Evolutionary conservation across 2,113 vertebrate genomes (phyloP), one percentile per base, ranked within the genome.

Genomic region (Oryzias javanicus): DNA sequence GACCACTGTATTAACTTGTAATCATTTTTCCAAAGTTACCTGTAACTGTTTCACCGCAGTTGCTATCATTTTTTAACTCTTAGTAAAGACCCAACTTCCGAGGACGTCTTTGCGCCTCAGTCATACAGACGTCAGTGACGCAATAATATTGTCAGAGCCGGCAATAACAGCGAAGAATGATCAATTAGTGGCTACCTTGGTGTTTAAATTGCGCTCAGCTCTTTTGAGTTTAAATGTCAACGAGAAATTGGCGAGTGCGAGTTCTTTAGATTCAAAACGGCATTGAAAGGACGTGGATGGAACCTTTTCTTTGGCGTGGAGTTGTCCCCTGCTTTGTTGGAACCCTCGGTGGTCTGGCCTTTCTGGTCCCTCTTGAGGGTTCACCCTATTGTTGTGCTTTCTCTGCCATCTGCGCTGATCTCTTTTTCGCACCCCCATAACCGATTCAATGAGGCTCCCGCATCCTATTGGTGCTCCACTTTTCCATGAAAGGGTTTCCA

Each of bases 401-500:
- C 70, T 81, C 75, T 76, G 81, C 79, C 79, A 74, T 70, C 74
- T 66, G 76, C 41, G 55, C 75, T 49, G 77, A 82, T 80, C 81
- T 82, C 78, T 64, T 49, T 51, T 12, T 80, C 60, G 78, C 82
- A 74, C 79, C 76, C 85, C 74, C 81, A 80, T 82, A 81, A 81
- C 85, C 19, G 68, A 83, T 77, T 80, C 81, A 83, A 60, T 69
- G 76, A 81, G 57, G 65, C 72, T 58, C 74, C 48, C 56, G 61
- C 19, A 81, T 89, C 78, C 76, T 51, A 86, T 83, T 83, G 79
- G 80, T 74, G 88, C 85, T 78, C 85, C 70, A 84, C 74, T 88
- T 91, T 89, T 77, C 80, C 49, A 49, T 78, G 78, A 74, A 87
- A 74, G 8, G 54, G 90, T 89, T 86, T 82, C 90, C 85, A 89